Percentiles rank a stretch among this genome's conserved stretches.
Conservation (phyloP, 2,113 vertebrate genomes). For the Brienomyrus brachyistius region DNA sequence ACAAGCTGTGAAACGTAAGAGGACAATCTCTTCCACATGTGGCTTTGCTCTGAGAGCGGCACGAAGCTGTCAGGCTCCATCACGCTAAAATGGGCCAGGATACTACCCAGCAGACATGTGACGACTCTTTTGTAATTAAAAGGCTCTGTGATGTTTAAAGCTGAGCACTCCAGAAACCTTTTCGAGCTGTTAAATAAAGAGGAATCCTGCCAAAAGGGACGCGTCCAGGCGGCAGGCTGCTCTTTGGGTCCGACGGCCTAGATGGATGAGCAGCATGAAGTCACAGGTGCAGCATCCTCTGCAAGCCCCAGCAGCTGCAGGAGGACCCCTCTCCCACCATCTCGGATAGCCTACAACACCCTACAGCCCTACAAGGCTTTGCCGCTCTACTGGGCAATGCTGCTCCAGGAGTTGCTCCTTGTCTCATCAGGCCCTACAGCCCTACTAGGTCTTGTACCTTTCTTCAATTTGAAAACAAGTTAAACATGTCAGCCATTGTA, state of each 20-base stretch:
- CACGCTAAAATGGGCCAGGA: slow-evolving; percentile 74
- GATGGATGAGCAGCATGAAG: not conserved
- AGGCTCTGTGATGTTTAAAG: slow-evolving; percentile 76
- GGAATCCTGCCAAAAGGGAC: slow-evolving; percentile 53
- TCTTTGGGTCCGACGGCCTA: slow-evolving; percentile 36
- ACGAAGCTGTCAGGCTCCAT: slow-evolving; percentile 77
- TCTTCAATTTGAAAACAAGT: not conserved
- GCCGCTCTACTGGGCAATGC: not conserved
- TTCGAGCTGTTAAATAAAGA: slow-evolving; percentile 70
- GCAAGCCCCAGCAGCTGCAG: not conserved
- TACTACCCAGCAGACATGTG: slow-evolving; percentile 80
- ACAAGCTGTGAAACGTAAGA: slow-evolving; percentile 99
- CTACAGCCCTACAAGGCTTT: not conserved
- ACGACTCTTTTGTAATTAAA: slow-evolving; percentile 90
- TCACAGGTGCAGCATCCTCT: not conserved
- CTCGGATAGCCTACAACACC: not conserved
- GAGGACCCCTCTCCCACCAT: not conserved
- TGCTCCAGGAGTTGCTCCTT: not conserved
- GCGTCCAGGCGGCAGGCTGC: slow-evolving; percentile 54
- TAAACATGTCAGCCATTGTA: not conserved
- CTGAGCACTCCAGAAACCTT: slow-evolving; percentile 66
- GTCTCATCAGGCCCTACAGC: not conserved
- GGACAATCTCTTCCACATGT: slow-evolving; percentile 99
- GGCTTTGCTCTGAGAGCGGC: slow-evolving; percentile 73
- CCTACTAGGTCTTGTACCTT: not conserved